These are phyloP conservation scores for Smutsia gigantea DNA, from an alignment of 2,797 vertebrate genomes.

Conservation along the genomic window DNA sequence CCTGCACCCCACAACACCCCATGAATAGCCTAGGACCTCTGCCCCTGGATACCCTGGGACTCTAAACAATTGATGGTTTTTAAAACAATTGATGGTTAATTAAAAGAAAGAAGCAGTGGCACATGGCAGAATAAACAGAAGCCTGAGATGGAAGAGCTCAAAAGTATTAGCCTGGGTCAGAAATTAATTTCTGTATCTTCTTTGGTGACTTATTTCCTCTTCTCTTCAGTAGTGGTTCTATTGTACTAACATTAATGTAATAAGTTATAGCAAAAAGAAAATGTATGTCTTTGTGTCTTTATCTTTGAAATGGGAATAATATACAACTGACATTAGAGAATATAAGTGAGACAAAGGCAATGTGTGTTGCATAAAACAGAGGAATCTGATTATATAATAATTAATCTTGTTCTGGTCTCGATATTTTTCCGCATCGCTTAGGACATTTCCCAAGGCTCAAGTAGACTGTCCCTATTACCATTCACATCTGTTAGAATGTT, in stretches of 20 bases:
- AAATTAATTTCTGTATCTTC: not conserved
- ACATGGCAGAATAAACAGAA: not conserved
- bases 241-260: not conserved
- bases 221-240: not conserved
- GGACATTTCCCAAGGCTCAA: not conserved
- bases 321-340: not conserved
- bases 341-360: not conserved
- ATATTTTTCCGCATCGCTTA: not conserved
- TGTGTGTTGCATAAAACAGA: not conserved
- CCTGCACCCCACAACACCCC: not conserved
- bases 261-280: slow-evolving; percentile 5
- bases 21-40: not conserved
- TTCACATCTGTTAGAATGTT: slow-evolving; percentile 4
- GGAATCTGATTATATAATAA: not conserved
- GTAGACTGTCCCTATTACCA: slow-evolving; percentile 4
- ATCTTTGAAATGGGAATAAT: slow-evolving; percentile 1
- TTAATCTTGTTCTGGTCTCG: not conserved
- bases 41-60: accelerated
- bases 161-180: not conserved
- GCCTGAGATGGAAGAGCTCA: not conserved
- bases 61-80: not conserved
- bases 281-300: not conserved
- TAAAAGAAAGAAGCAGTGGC: not conserved
- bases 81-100: not conserved
- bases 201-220: not conserved